phyloP scores from a whole-genome alignment of 2,113 vertebrate species.

The Chascanopsetta lugubris region DNA sequence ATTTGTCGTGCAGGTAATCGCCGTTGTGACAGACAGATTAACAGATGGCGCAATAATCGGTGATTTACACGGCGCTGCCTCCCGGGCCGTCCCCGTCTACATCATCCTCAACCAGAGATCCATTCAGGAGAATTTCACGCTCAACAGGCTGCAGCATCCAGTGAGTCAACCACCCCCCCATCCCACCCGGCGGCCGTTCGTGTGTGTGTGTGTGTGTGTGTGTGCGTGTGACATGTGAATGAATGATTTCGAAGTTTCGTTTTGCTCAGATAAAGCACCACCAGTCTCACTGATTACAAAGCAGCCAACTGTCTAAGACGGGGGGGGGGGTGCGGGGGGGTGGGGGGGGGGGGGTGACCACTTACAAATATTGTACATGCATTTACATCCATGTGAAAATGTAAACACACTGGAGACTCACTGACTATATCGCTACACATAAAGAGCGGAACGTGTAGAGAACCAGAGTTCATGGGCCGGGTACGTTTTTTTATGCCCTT shows the following conservation, averaged over 20 bases:
- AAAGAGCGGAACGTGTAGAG: too few relatives aligned
- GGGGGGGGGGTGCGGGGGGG: too few relatives aligned
- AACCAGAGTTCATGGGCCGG: too few relatives aligned
- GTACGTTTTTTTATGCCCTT: too few relatives aligned
- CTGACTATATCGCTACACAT: too few relatives aligned
- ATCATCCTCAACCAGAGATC: slow-evolving; percentile 84
- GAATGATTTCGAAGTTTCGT: neutral
- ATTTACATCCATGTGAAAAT: too few relatives aligned
- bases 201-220: neutral
- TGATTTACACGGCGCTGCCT: slow-evolving; percentile 81
- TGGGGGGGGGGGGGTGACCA: too few relatives aligned
- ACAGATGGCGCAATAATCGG: slow-evolving; percentile 84
- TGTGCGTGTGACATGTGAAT: neutral
- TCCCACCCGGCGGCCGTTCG: slow-evolving; percentile 22
- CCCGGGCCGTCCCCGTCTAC: slow-evolving; percentile 84
- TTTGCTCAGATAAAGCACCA: neutral
- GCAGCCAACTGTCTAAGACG: too few relatives aligned
- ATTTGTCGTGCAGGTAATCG: slow-evolving; percentile 81
- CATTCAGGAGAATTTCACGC: slow-evolving; percentile 65
- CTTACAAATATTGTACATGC: too few relatives aligned
- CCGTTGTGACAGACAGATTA: slow-evolving; percentile 86
- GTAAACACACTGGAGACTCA: too few relatives aligned
- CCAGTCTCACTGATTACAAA: neutral
- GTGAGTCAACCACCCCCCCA: slow-evolving; percentile 66
- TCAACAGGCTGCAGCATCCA: slow-evolving; percentile 74